Base-by-base conservation (phyloP, 2,797 vertebrate species). In the Periophthalmus magnuspinnatus region DNA sequence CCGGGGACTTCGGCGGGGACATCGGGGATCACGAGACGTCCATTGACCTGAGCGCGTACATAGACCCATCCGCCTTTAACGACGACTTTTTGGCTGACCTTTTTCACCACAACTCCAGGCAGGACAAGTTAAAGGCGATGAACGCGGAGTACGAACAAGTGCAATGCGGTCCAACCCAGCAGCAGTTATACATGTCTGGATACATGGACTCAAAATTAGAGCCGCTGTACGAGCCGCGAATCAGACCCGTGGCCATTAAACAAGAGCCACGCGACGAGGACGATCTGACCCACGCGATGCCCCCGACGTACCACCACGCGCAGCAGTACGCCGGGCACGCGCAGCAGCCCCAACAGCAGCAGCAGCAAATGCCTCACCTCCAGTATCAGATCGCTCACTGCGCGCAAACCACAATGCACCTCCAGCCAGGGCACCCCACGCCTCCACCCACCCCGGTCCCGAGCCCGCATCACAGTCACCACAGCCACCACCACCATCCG, bases 41-140 rank as follows among this genome's bases (percentile, higher is more conserved):
- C 80, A 98, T 99, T 86, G 97, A 99, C 90, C 96, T 99, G 89
- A 98, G 96, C 90, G 97, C 97, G 60, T 99, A 99, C 93, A 98
- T 98, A 78, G 97, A 99, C 90, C 96, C 97, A 16, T 90, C 95
- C 33, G 96, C 97, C 33, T 98, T 99, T 86, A 97, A 99, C 95
- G 97, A 98, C 95, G 97, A 99, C 89, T 98, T 99, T 87, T 91
- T 99, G 90, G 97, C 97, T 14, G 97, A 99, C 81, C 91, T 99
- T 72, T 97, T 98, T 92, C 97, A 98, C 90, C 96, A 95, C 93
- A 95, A 89, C 90, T 93, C 95, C 77, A 94, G 95, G 76, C 95
- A 96, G 88, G 95, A 93, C 88, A 94, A 93, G 75, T 77, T 89
- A 32, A 95, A 94, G 89, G 76, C 90, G 65, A 90, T 89, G 84